Conservation (phyloP, 2,113 vertebrate genomes). For the Anoura caudifer region DNA sequence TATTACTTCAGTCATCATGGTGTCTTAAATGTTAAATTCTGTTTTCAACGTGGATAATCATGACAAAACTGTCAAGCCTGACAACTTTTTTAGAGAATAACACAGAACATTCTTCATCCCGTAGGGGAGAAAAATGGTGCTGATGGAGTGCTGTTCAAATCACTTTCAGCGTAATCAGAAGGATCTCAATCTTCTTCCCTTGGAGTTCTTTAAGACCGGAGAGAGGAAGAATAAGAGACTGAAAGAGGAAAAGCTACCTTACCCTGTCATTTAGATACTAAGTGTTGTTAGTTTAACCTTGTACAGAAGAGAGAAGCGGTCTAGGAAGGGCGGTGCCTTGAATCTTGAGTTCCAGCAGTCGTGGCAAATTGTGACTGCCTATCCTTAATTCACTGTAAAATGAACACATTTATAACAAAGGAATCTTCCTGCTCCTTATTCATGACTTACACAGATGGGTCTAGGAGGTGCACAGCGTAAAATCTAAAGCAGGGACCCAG, state of each 20-base stretch:
- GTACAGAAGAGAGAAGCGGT: not conserved
- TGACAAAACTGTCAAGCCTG: not conserved
- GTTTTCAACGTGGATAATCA: not conserved
- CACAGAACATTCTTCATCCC: not conserved
- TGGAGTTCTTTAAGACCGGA: not conserved
- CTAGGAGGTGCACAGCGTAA: not conserved
- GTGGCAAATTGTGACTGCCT: not conserved
- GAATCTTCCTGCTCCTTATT: not conserved
- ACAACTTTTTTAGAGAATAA: slow-evolving; percentile 4
- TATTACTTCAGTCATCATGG: not conserved
- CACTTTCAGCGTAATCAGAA: not conserved
- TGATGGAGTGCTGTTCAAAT: not conserved
- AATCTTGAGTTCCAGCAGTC: not conserved
- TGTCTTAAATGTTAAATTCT: not conserved
- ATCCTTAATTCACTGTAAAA: not conserved
- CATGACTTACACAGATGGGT: not conserved
- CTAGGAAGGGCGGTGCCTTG: not conserved
- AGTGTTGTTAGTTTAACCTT: not conserved
- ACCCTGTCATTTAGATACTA: not conserved
- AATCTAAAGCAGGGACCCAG: not conserved
- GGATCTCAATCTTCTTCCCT: not conserved
- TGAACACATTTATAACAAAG: not conserved
- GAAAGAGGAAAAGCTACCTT: not conserved
- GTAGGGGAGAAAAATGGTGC: not conserved
- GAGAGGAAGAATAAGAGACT: not conserved